Conservation (phyloP, 2,797 vertebrate genomes). For the Margarornis squamiger region DNA sequence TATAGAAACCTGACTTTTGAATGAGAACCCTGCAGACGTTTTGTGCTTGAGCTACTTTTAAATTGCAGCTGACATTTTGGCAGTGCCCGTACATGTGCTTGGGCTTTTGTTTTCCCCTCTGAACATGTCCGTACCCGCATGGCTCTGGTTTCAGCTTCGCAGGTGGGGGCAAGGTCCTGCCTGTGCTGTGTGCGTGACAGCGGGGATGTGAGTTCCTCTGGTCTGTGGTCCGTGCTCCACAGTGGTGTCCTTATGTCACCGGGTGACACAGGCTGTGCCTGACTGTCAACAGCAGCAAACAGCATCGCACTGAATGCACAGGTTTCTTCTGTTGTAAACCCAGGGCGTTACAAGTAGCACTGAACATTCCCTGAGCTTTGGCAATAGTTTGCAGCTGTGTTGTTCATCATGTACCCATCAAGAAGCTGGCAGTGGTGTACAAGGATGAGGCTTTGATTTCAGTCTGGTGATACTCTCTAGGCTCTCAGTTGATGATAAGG, state of each 20-base stretch:
- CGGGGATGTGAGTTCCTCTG: background rate
- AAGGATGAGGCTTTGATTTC: background rate
- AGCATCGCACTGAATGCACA: accelerated
- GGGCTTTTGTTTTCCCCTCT: background rate
- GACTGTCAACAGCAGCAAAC: background rate
- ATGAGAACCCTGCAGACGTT: background rate
- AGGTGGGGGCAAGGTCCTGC: background rate
- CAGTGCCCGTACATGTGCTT: background rate
- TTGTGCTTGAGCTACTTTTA: background rate
- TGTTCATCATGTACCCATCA: background rate
- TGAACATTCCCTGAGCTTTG: accelerated
- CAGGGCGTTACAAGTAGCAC: background rate
- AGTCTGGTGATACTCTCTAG: background rate
- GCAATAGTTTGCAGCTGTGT: background rate
- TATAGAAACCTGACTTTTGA: background rate
- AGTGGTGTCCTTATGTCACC: background rate
- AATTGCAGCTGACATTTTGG: background rate
- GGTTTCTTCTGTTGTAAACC: background rate
- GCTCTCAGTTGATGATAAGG: background rate
- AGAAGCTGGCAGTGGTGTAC: background rate
- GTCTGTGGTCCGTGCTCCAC: background rate
- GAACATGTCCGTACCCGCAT: accelerated
- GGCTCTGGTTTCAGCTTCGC: background rate
- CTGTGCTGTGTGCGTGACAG: background rate
- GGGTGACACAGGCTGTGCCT: background rate